Evolutionary conservation across 1,140 invertebrate genomes (phyloP).

Genomic region (Ericerus pela): DNA sequence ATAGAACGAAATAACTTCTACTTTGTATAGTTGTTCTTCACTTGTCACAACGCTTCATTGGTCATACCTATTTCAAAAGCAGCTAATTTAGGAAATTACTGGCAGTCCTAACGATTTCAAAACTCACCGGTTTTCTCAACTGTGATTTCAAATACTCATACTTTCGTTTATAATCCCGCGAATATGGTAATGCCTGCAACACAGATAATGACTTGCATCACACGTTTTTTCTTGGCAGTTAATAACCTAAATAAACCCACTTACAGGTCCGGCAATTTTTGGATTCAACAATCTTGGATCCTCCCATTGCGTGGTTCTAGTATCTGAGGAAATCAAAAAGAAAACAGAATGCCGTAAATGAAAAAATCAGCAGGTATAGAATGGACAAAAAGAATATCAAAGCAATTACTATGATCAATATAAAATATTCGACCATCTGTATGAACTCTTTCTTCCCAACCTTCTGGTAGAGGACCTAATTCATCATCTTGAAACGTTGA

Average conservation of each 20-base stretch:
- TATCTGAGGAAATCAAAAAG: constrained; percentile 46
- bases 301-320: constrained; percentile 95
- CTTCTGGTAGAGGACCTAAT: constrained; percentile 81
- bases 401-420: constrained; percentile 85
- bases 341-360: not conserved
- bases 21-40: too few relatives aligned
- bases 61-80: too few relatives aligned
- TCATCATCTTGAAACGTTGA: constrained; percentile 55
- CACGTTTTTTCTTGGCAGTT: not conserved
- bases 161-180: constrained; percentile 95
- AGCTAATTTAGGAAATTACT: too few relatives aligned
- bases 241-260: constrained; percentile 24
- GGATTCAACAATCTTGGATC: constrained; percentile 93
- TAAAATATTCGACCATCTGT: constrained; percentile 93
- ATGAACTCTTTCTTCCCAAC: constrained; percentile 95
- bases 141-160: constrained; percentile 95
- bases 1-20: too few relatives aligned
- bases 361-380: not conserved
- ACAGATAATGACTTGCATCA: constrained; percentile 15
- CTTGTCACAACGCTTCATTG: too few relatives aligned
- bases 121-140: constrained; percentile 81
- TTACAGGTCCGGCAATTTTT: constrained; percentile 82
- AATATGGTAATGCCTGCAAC: constrained; percentile 79
- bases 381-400: constrained; percentile 3
- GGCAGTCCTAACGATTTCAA: not conserved